Evolutionary conservation across 2,113 vertebrate genomes (phyloP), one percentile per base, ranked within the genome.

Genomic region (Ciconia maguari): DNA sequence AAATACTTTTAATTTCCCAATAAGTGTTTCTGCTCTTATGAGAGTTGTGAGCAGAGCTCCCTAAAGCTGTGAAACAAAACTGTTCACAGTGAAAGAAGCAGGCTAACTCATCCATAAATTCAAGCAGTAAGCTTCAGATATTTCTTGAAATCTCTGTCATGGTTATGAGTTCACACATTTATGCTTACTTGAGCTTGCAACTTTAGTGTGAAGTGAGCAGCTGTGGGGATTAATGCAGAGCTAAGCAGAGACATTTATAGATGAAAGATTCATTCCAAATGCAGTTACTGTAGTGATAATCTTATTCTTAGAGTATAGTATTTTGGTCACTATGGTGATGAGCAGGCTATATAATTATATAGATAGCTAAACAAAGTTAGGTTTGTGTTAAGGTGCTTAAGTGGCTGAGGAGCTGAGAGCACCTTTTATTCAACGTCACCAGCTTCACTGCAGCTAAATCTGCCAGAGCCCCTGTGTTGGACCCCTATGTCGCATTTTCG

Each of bases 21-120:
- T 24, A 92, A 51, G 32, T 34, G 87, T 44, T 91, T 83, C 87
- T 89, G 78, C 78, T 94, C 80, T 93, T 91, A 38, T 49, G 91
- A 87, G 94, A 84, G 44, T 24, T 91, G 81, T 19, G n/a, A 96
- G 91, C 77, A 93, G 87, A 89, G 69, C 62, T 94, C 51, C n/a
- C 26, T 44, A n/a, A 87, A 94, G 91, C 91, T 94, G 94, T 76
- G 89, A 95, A 84, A 84, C 94, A 94, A 87, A 95, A 80, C 87
- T 91, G 81, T 90, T 96, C 87, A 19, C 81, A 65, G 81, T 17
- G 48, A 61, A 76, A 82, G 66, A 34, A 93, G 29, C 13, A 9
- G 78, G 71, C 21, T 89, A 95, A 94, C 66, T 95, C 89, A 94
- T 95, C 94, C 87, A 91, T 94, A 92, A 96, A 96, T 93, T 72